Base-by-base conservation (phyloP, 2,113 vertebrate species). In the Tretioscincus oriximinensis region DNA sequence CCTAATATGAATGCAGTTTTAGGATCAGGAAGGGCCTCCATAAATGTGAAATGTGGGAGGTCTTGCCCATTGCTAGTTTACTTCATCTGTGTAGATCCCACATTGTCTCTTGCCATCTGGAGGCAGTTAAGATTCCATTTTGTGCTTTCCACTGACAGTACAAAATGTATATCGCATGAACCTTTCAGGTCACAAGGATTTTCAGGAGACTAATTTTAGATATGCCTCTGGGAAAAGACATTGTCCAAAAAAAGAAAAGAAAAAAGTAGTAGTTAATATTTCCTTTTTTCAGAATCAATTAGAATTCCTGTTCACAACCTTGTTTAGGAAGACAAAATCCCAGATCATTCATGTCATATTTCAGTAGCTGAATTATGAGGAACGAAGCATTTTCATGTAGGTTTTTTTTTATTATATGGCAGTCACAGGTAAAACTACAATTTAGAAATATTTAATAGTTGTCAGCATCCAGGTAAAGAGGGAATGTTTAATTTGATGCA, bases 111-210 rank as follows among this genome's bases (percentile, higher is more conserved):
- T 58, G 12, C 54, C 54, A 16, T 16, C 12, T 58, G 11, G 54
- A 58, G 54, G 18, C 16, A 58, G 54, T 58, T 58, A 58, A 58
- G 54, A 16, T 58, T 16, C 18, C 54, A 18, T 77, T 5, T 49
- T 72, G 31, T 51, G 24, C 70, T 72, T 77, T 21, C 9, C 21
- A 81, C 22, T 78, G 26, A 65, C 31, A 49, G 7, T 65, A 9
- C 41, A 29, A 18, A 80, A 70, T 68, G 82, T 78, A 84, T 70
- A 7, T 28, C 67, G 21, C 49, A 81, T 81, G 76, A 83, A 58
- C 84, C 84, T 88, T 85, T 77, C 65, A 87, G 70, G 76, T 65
- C 66, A 86, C 78, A 86, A 78, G 86, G 58, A 75, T 74, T 72
- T 89, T 83, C 75, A 85, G 66, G 83, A 28, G 49, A 22, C 31